Evolutionary conservation across 2,113 vertebrate genomes (phyloP).

Genomic region (Semnopithecus entellus): DNA sequence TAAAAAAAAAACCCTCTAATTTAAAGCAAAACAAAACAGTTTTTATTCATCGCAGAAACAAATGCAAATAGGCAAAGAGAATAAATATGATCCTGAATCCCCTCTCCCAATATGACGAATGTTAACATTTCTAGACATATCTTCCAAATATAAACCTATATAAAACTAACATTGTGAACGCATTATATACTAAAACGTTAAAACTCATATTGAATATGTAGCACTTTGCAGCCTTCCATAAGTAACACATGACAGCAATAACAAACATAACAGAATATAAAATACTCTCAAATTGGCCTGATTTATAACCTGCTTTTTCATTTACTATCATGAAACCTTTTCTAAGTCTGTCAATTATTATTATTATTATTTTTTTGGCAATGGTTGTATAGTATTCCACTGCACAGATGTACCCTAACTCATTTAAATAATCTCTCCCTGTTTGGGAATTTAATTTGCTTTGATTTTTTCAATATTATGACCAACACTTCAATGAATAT

Average conservation of each 20-base stretch:
- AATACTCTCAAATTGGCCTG: background rate
- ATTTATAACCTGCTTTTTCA: slow-evolving; percentile 1
- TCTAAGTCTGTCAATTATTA: background rate
- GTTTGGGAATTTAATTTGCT: background rate
- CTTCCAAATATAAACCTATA: background rate
- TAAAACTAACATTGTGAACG: background rate
- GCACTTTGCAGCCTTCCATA: background rate
- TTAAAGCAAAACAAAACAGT: background rate
- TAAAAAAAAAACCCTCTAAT: too few relatives aligned
- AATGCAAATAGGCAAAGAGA: background rate
- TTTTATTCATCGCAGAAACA: slow-evolving; percentile 20
- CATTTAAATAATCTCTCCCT: background rate
- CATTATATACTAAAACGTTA: background rate
- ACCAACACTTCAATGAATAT: background rate
- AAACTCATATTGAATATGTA: background rate
- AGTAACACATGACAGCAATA: background rate
- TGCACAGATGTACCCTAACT: background rate
- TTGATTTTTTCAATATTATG: background rate
- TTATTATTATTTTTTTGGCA: background rate
- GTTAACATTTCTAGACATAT: background rate
- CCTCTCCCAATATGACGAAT: background rate
- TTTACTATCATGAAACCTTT: background rate
- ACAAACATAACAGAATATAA: background rate
- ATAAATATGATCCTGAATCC: background rate
- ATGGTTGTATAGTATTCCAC: background rate